Evolutionary conservation across 1,140 invertebrate species (phyloP).

Genomic region (Drosophila bocki): DNA sequence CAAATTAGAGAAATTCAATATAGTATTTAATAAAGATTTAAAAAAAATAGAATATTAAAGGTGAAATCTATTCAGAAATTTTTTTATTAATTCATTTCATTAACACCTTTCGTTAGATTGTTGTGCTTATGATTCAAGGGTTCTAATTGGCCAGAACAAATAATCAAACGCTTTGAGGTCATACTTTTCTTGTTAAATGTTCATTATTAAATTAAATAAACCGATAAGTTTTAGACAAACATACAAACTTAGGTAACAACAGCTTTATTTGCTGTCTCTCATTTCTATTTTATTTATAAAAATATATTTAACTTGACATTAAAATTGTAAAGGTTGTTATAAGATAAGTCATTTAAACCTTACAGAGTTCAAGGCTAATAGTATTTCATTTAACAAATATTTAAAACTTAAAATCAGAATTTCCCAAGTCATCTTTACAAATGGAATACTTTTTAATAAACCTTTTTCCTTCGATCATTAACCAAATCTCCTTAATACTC

Average conservation of each 20-base stretch:
- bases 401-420: background rate
- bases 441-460: background rate
- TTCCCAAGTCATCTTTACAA: too few species aligned
- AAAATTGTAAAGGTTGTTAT: background rate
- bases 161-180: conserved; percentile 6
- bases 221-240: background rate
- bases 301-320: background rate
- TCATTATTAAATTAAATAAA: conserved; percentile 11
- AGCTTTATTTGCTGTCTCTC: background rate
- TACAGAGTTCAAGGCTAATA: too few species aligned
- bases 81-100: background rate
- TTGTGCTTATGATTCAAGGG: conserved; percentile 1
- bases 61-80: background rate
- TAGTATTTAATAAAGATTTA: background rate
- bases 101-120: conserved; percentile 6
- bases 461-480: background rate
- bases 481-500: conserved; percentile 74
- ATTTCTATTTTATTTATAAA: background rate
- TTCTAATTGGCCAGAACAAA: conserved; percentile 1
- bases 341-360: background rate
- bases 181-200: conserved; percentile 5
- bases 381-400: background rate
- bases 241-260: background rate
- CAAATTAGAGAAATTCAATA: background rate
- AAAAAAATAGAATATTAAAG: background rate